These are phyloP conservation scores for Ornithoptera alexandrae DNA, from an alignment of 2,888 invertebrate species.

Conservation along the genomic window DNA sequence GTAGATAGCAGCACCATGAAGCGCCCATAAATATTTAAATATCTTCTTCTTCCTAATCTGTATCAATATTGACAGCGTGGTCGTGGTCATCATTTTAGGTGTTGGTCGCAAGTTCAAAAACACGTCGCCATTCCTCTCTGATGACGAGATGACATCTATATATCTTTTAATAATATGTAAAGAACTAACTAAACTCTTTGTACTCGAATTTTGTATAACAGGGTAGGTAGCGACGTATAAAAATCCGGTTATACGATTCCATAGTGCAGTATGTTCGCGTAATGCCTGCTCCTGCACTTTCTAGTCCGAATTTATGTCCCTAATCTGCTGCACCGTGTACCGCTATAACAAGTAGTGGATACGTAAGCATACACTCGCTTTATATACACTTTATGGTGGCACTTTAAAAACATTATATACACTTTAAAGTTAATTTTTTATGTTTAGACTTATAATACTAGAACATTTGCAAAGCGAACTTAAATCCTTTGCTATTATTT, in stretches of 20 bases:
- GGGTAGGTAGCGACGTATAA: slow-evolving; percentile 10
- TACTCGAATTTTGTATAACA: background rate
- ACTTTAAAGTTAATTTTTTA: background rate
- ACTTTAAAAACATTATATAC: background rate
- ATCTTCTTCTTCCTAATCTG: too few species aligned
- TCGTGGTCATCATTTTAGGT: too few species aligned
- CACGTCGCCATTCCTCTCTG: too few species aligned
- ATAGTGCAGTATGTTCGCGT: slow-evolving; percentile 18
- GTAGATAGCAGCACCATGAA: too few species aligned
- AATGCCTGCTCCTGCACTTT: slow-evolving; percentile 20
- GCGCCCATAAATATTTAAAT: too few species aligned
- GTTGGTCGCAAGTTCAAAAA: too few species aligned
- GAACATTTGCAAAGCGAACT: background rate
- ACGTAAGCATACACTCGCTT: background rate
- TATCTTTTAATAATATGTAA: too few species aligned
- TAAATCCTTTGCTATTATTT: background rate
- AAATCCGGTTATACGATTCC: slow-evolving; percentile 15
- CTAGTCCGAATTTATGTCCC: slow-evolving; percentile 15
- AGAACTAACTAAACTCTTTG: background rate
- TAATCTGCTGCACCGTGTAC: slow-evolving; percentile 13
- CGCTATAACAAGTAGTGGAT: slow-evolving; percentile 8
- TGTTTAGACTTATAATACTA: background rate
- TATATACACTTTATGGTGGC: background rate
- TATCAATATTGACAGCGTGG: too few species aligned
- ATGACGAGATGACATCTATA: too few species aligned